These are phyloP conservation scores for Acanthococcus lagerstroemiae DNA, from an alignment of 2,888 invertebrate species.

Conservation along the genomic window DNA sequence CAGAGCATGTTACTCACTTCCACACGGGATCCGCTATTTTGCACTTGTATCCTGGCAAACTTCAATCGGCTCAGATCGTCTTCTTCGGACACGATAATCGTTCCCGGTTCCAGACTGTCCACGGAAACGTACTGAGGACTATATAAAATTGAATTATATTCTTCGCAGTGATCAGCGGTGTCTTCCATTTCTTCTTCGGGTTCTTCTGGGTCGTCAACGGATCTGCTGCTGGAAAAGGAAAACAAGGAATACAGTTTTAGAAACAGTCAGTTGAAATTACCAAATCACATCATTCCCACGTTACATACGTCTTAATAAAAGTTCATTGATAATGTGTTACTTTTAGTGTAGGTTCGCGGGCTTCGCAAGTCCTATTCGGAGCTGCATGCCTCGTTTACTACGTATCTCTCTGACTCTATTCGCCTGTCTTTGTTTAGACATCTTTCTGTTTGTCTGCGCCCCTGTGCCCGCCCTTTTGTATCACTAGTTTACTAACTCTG, in stretches of 20 bases:
- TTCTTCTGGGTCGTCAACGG: background rate
- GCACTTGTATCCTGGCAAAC: conserved; percentile 58
- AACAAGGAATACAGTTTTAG: background rate
- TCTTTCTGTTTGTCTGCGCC: no score
- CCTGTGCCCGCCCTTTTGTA: no score
- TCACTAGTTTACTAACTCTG: no score
- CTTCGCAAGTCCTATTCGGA: no score
- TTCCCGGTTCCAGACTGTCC: conserved; percentile 60
- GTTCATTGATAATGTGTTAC: no score
- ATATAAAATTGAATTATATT: conserved; percentile 74
- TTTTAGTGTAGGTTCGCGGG: no score
- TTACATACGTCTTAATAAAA: background rate
- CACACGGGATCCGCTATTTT: conserved; percentile 50
- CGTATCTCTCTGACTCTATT: no score
- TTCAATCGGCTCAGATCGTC: conserved; percentile 67
- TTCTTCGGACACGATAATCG: conserved; percentile 61
- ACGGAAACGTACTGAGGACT: conserved; percentile 61
- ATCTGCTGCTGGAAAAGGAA: background rate
- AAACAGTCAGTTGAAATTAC: background rate
- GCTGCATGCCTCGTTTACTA: no score
- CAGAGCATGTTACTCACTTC: conserved; percentile 40
- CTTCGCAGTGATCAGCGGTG: conserved; percentile 46
- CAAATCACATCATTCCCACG: background rate
- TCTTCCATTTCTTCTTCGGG: background rate
- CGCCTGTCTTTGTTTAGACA: no score